Conservation (phyloP, 2,888 invertebrate species). For the Lumbricus terrestris region DNA sequence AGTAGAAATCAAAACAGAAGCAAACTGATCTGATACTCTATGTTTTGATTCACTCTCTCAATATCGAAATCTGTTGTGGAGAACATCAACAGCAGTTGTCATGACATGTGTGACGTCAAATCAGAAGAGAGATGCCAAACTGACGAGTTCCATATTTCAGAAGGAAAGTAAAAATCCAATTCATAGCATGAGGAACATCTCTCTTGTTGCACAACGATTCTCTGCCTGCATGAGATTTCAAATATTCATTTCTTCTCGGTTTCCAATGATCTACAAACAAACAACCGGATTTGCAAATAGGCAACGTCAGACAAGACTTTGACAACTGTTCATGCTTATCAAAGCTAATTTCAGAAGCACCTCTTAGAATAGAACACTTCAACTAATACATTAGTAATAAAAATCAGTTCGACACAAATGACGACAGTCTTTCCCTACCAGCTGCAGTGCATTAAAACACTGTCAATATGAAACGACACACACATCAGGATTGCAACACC, state of each 20-base stretch:
- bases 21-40: not conserved
- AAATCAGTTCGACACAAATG: not conserved
- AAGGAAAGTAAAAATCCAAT: constrained; percentile 3
- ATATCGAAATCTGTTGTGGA: not conserved
- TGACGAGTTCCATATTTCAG: not conserved
- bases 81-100: constrained; percentile 3
- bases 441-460: not conserved
- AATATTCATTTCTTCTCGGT: not conserved
- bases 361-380: not conserved
- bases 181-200: not conserved
- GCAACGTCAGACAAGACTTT: not conserved
- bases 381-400: not conserved
- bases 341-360: not conserved
- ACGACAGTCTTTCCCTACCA: not conserved
- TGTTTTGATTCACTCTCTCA: not conserved
- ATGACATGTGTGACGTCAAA: not conserved
- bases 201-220: not conserved
- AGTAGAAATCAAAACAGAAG: not conserved
- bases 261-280: not conserved
- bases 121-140: not conserved
- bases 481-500: not conserved
- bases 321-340: too few species aligned
- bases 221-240: not conserved
- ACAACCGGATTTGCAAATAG: not conserved
- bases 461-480: not conserved